phyloP scores from a whole-genome alignment of 2,113 vertebrate species.

The Tichodroma muraria region DNA sequence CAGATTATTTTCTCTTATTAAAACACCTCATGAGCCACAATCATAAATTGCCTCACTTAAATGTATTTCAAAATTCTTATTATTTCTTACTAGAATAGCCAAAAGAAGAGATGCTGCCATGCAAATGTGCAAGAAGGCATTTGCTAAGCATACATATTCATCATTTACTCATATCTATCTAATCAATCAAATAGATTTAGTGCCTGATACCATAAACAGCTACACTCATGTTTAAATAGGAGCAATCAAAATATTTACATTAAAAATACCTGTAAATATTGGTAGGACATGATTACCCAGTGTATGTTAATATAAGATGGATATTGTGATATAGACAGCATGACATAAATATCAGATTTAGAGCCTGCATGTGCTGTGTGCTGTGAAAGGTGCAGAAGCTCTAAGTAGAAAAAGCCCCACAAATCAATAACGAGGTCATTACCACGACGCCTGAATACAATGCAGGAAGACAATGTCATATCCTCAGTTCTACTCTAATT shows the following conservation, averaged over 20 bases:
- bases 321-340: not conserved
- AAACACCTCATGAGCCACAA: not conserved
- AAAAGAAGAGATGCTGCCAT: not conserved
- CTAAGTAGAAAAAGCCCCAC: not conserved
- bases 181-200: slow-evolving; percentile 14
- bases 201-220: not conserved
- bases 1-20: not conserved
- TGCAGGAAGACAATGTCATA: not conserved
- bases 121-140: not conserved
- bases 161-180: not conserved
- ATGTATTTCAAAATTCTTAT: not conserved
- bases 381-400: not conserved
- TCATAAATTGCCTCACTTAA: not conserved
- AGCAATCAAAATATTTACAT: not conserved
- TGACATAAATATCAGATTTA: not conserved
- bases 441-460: not conserved
- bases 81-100: not conserved
- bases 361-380: not conserved
- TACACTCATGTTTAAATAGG: not conserved
- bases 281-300: not conserved
- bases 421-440: not conserved
- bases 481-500: not conserved
- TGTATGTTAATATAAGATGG: not conserved
- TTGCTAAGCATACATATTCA: not conserved
- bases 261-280: not conserved